Base-by-base conservation (phyloP, 1,140 invertebrate species). In the Cotesia glomerata region DNA sequence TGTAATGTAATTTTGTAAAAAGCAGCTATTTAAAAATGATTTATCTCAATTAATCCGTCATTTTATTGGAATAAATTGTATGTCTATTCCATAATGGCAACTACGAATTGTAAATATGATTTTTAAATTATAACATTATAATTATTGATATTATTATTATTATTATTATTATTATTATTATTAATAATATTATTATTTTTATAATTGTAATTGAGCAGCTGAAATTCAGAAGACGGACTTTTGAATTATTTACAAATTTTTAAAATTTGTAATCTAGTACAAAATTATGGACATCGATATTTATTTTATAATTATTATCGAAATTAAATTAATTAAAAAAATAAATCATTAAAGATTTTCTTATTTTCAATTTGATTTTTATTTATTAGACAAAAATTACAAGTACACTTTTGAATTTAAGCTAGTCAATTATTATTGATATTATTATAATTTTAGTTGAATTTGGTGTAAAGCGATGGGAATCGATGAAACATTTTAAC, bases 1-100 rank as follows among this genome's bases (percentile, higher is more conserved):
- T 85, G 82, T 86, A 84, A 84, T 85, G 84, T 85, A 85, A 87
- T 87, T 87, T 86, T 87, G 84, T 86, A 87, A 84, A 87, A 86
- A 86, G 79, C 54, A 66, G n/a, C 34, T 63, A 69, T 54, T 67
- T 36, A 74, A 61, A 69, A 69, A 72, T 59, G 45, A 65, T 65
- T 65, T 71, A 71, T 51, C 8, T 59, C 39, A 18, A 49, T 64
- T 71, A 64, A 62, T 61, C 59, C 63, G 61, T 71, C 61, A 65
- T 64, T 71, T 18, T 52, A 71, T 64, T 65, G 49, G 63, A 64
- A 72, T 65, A 52, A 73, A 75, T 35, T 63, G 18, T 61, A 71
- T 14, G 3, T 45, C 18, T 54, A 5, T 52, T 70, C 67, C 65
- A 62, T 35, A 18, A 54, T 52, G 51, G 51, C 52, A 67, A 52